Base-by-base conservation (phyloP, 2,888 invertebrate genomes). In the Chrysomela aeneicollis region DNA sequence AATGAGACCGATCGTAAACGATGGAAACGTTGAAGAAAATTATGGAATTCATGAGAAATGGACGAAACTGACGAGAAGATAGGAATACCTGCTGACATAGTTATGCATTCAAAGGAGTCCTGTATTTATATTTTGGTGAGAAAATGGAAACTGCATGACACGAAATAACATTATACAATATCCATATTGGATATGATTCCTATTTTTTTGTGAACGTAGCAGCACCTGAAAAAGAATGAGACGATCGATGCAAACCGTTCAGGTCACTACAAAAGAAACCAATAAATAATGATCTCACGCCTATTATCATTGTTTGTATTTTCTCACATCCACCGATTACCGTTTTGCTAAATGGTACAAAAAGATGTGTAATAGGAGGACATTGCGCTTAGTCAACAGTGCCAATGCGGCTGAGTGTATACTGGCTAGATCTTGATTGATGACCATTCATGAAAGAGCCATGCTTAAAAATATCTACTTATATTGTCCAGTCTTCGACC, bases 381-480 rank as follows among this genome's bases (percentile, higher is more conserved):
- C 42, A 15, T 42, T 42, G 42, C 42, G 42, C 42, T 15, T 42
- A 42, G 32, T 2, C 26, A 26, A 35, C 32, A 35, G 10, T 8
- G 32, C 15, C 1, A 15, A 42, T 42, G 42, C 42, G 15, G 12
- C 42, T 15, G 12, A 2, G 35, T 35, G 12, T 9, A 3, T 8
- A 10, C 10, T 50, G n/a, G 26, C 3, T 12, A n/a, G 57, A 57
- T 57, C 57, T 57, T 57, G 46, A 57, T 57, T 46, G 46, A 57
- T 57, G 57, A 30, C 47, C 57, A 22, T 57, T 42, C 42, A 42
- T 1, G n/a, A 42, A 1, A 15, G 12, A 15, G 15, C 3, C 42
- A 42, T 42, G 15, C 15, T 42, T 42, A 42, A 42, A 42, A 42
- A 42, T 42, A 42, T 42, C 42, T 35, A 35, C 12, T 10, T 35